Conservation (phyloP, 1,140 invertebrate genomes). For the Leguminivora glycinivorella region DNA sequence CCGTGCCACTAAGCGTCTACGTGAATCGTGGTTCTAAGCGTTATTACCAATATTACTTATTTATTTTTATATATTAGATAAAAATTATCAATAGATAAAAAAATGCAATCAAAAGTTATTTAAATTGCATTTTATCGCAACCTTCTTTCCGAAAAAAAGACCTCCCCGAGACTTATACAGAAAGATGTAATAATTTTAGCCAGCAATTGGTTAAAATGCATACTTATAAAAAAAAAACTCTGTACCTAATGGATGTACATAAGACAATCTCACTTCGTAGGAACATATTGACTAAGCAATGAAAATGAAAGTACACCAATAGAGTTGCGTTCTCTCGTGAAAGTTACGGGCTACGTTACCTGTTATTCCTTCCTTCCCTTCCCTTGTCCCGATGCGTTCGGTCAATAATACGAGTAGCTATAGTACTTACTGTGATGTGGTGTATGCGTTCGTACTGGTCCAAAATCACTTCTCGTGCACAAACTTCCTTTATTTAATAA, state of each 20-base stretch:
- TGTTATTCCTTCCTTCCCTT: neutral
- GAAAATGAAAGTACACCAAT: slow-evolving; percentile 31
- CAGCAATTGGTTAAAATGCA: too few relatives aligned
- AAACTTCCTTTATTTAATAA: slow-evolving; percentile 56
- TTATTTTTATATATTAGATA: neutral
- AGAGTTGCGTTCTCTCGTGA: neutral
- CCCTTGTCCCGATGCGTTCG: slow-evolving; percentile 32
- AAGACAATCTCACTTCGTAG: neutral
- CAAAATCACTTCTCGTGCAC: slow-evolving; percentile 26
- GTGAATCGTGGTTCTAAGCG: neutral
- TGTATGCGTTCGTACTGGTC: slow-evolving; percentile 16
- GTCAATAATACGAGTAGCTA: slow-evolving; percentile 34
- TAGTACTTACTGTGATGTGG: slow-evolving; percentile 23
- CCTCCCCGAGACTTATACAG: too few relatives aligned
- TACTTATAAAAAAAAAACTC: neutral
- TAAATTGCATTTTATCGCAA: too few relatives aligned
- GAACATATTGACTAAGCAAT: slow-evolving; percentile 7
- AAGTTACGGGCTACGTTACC: slow-evolving; percentile 1
- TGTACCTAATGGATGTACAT: neutral
- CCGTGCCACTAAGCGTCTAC: slow-evolving; percentile 3
- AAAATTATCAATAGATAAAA: too few relatives aligned
- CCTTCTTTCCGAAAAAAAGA: too few relatives aligned
- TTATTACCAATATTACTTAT: neutral
- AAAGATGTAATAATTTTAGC: too few relatives aligned
- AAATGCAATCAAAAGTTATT: too few relatives aligned